These are phyloP conservation scores for Pristis pectinata DNA, from an alignment of 2,797 vertebrate genomes.

Conservation along the genomic window DNA sequence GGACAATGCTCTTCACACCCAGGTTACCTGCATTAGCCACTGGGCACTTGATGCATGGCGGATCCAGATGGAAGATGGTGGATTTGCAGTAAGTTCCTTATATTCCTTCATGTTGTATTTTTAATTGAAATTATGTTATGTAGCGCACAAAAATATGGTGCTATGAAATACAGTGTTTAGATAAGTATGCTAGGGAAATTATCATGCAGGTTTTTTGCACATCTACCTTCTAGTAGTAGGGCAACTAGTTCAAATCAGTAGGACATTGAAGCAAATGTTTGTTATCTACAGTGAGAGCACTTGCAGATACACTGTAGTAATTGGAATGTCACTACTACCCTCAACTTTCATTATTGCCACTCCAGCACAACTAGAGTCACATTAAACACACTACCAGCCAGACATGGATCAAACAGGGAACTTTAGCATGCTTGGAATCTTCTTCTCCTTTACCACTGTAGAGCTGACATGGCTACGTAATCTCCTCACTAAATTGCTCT, in stretches of 20 bases:
- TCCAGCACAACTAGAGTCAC: neutral
- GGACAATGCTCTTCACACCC: too few relatives aligned
- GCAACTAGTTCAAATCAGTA: neutral
- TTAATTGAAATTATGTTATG: too few relatives aligned
- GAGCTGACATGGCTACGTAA: neutral
- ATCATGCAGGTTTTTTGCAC: neutral
- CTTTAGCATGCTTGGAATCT: neutral
- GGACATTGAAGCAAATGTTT: too few relatives aligned
- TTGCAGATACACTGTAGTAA: neutral
- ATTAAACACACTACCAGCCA: neutral
- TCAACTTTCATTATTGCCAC: neutral
- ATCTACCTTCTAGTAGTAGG: neutral
- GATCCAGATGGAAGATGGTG: too few relatives aligned
- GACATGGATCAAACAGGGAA: neutral
- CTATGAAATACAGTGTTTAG: too few relatives aligned
- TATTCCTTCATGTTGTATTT: too few relatives aligned
- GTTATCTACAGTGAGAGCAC: neutral
- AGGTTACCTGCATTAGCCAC: too few relatives aligned
- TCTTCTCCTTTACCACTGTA: neutral
- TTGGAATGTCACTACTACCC: neutral
- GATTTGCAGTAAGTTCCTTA: too few relatives aligned
- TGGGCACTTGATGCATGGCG: too few relatives aligned
- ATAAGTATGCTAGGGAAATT: neutral
- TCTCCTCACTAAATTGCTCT: neutral
- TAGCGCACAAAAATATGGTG: too few relatives aligned